phyloP scores from a whole-genome alignment of 2,888 invertebrate genomes.

The Tillus elongatus region DNA sequence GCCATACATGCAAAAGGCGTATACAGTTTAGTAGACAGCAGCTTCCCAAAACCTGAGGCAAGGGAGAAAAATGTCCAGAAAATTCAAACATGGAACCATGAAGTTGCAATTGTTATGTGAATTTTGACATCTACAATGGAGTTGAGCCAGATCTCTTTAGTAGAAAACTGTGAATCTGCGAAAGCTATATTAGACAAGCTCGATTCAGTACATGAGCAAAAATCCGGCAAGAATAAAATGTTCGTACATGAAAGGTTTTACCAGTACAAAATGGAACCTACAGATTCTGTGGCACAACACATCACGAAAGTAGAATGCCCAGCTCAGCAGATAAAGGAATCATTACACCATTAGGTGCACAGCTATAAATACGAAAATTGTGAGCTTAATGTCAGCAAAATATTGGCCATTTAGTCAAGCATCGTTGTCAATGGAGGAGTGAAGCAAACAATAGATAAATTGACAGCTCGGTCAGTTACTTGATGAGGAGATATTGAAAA shows the following conservation, averaged over 20 bases:
- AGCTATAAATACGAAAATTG: slow-evolving; percentile 21
- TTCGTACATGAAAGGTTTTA: no score
- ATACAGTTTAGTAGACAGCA: no score
- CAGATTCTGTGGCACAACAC: no score
- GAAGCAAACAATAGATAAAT: no score
- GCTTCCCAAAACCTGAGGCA: no score
- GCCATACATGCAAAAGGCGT: no score
- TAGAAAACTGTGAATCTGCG: slow-evolving; percentile 22
- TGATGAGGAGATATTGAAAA: no score
- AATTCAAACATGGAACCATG: no score
- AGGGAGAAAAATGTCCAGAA: no score
- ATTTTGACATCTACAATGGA: slow-evolving; percentile 20
- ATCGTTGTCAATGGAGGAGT: no score
- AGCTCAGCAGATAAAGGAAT: slow-evolving; percentile 20
- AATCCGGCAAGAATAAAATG: slow-evolving; percentile 20
- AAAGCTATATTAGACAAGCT: slow-evolving; percentile 22
- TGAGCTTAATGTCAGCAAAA: slow-evolving; percentile 15
- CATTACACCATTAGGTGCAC: slow-evolving; percentile 20
- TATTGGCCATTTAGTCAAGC: slow-evolving; percentile 14
- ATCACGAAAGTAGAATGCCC: slow-evolving; percentile 26
- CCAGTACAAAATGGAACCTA: no score
- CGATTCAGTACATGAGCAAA: slow-evolving; percentile 20
- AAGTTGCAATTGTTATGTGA: slow-evolving; percentile 21
- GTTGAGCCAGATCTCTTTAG: slow-evolving; percentile 19
- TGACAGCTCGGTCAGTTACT: no score